Evolutionary conservation across 2,797 vertebrate genomes (phyloP), one percentile per base, ranked within the genome.

Genomic region (Mormyrops boulengeri): DNA sequence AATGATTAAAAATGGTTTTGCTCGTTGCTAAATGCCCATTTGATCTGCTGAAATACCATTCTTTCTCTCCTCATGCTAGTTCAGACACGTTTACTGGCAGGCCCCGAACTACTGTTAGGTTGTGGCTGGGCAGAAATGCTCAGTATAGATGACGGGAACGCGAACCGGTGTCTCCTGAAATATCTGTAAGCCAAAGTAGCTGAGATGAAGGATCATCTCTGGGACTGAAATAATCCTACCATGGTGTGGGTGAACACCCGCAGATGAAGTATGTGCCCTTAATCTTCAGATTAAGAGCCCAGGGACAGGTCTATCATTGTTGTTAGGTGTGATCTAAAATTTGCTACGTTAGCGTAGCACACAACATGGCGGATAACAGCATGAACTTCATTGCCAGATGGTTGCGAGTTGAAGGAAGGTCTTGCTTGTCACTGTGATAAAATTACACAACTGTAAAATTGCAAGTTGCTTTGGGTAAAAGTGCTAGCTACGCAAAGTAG

Each of bases 41-140:
- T 88, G 73, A 82, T 87, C 38, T 82, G 89, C 47, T 22, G 26
- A 82, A 77, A 88, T 80, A 50, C 52, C 87, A 80, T 88, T 34
- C 89, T 19, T 69, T 47, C 50, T 88, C 30, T 87, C 38, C 17
- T 41, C 55, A 22, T 30, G 19, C 89, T 90, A 88, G 89, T 85
- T 55, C 12, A 57, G 55, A 85, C 89, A 85, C 60, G 89, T 88
- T 62, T n/a, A 30, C 73, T 62, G 87, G 89, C 55, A 82, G 6
- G 44, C 34, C 4, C 47, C 0, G n/a, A 69, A 73, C 50, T 60
- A 47, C 55, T 17, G 55, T 88, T 84, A 84, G 87, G 87, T 60
- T 44, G 19, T 30, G 57, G 86, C 73, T 88, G n/a, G 52, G 26
- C 38, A 34, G 52, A 80, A 53, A 90, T 44, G 22, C 49, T 41